Conservation (phyloP, 2,797 vertebrate species). For the Arrhamphus sclerolepis region DNA sequence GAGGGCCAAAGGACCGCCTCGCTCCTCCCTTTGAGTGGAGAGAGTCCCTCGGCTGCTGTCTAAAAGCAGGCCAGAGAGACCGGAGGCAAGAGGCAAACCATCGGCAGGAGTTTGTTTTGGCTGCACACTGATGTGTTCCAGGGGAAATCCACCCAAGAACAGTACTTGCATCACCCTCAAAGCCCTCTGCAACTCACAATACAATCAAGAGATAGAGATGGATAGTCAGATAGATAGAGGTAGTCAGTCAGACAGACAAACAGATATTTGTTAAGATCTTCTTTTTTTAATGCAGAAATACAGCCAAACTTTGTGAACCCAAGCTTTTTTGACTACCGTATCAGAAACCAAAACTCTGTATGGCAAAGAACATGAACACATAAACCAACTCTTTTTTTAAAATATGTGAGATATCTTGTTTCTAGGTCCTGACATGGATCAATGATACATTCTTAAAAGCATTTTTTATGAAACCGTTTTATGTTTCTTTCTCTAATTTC, state of each 20-base stretch:
- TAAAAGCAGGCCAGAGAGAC: slow-evolving; percentile 77
- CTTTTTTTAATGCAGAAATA: neutral
- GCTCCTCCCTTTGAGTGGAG: slow-evolving; percentile 71
- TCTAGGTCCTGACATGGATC: slow-evolving; percentile 10
- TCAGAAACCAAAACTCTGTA: no score
- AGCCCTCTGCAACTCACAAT: slow-evolving; percentile 31
- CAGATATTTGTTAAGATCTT: neutral
- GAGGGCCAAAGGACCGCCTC: slow-evolving; percentile 68
- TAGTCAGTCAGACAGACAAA: neutral
- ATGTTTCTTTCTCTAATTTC: slow-evolving; percentile 6
- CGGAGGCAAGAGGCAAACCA: slow-evolving; percentile 75
- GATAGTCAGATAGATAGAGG: neutral
- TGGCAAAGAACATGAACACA: no score
- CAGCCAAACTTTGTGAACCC: neutral
- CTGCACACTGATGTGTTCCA: slow-evolving; percentile 60
- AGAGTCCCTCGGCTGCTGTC: slow-evolving; percentile 76
- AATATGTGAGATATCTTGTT: neutral
- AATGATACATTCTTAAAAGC: slow-evolving; percentile 3
- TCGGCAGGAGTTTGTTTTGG: slow-evolving; percentile 78
- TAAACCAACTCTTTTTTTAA: neutral
- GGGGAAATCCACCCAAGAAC: slow-evolving; percentile 73
- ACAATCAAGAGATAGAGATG: slow-evolving; percentile 8
- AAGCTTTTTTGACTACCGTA: neutral
- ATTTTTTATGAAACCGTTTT: neutral
- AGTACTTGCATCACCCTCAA: slow-evolving; percentile 49